phyloP scores from a whole-genome alignment of 2,888 invertebrate genomes.

The Corythucha ciliata region DNA sequence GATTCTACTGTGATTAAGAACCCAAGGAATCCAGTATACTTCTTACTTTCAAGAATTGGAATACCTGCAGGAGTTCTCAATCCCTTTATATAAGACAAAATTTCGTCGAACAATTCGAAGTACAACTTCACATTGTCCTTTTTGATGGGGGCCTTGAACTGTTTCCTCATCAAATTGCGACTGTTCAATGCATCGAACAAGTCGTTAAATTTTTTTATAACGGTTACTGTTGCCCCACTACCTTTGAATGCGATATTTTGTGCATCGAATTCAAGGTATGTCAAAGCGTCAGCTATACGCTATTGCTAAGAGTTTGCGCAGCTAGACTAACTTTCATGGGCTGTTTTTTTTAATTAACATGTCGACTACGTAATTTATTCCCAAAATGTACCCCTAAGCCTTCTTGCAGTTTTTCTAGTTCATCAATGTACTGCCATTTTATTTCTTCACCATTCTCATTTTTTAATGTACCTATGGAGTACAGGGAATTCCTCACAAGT shows the following conservation, averaged over 20 bases:
- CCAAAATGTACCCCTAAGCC: slow-evolving; percentile 15
- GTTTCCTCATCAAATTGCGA: background rate
- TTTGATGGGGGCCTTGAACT: background rate
- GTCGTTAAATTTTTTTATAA: no score
- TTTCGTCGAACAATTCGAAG: background rate
- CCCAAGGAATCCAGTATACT: background rate
- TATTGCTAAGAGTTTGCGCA: slow-evolving; percentile 26
- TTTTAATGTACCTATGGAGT: slow-evolving; percentile 7
- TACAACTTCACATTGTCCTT: no score
- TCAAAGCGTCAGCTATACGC: slow-evolving; percentile 23
- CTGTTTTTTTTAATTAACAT: slow-evolving; percentile 19
- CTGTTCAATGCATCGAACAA: no score
- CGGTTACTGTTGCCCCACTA: background rate
- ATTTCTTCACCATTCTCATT: slow-evolving; percentile 2
- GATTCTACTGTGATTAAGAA: slow-evolving; percentile 12
- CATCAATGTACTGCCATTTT: slow-evolving; percentile 1
- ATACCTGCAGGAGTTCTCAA: background rate
- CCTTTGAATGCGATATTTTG: slow-evolving; percentile 1
- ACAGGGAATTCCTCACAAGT: slow-evolving; percentile 28
- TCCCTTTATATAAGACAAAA: background rate
- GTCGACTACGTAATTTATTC: slow-evolving; percentile 28
- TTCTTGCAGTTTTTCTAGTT: background rate
- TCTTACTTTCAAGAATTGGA: background rate
- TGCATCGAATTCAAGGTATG: slow-evolving; percentile 2
- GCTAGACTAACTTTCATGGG: slow-evolving; percentile 28